phyloP scores from a whole-genome alignment of 2,113 vertebrate genomes.

The Stegostoma tigrinum region DNA sequence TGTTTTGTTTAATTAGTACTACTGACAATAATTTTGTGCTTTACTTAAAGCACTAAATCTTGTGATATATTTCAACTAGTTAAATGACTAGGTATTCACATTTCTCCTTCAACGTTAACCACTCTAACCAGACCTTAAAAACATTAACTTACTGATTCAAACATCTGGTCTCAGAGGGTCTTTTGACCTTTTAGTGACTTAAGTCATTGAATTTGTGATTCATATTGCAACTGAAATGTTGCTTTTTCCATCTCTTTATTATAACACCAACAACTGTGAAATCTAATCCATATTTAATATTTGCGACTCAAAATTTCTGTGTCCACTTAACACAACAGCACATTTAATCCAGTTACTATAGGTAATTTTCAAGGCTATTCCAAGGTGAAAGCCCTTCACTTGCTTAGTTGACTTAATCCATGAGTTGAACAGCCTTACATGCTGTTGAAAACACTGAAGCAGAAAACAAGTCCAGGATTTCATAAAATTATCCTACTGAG shows the following conservation, averaged over 20 bases:
- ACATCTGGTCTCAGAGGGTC: background rate
- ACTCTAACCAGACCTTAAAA: too few species aligned
- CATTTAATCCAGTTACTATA: background rate
- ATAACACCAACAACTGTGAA: background rate
- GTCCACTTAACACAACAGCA: background rate
- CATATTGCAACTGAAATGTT: background rate
- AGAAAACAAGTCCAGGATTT: background rate
- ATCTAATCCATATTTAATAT: background rate
- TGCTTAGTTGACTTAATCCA: background rate
- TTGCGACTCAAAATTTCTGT: background rate
- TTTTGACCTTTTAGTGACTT: background rate
- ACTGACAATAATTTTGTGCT: too few species aligned
- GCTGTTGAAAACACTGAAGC: background rate
- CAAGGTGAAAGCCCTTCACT: background rate
- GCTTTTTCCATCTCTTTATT: background rate
- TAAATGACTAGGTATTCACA: too few species aligned
- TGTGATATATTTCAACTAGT: too few species aligned
- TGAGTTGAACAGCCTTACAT: background rate
- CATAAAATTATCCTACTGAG: background rate
- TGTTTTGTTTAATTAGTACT: too few species aligned
- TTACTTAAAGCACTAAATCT: too few species aligned
- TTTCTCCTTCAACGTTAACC: too few species aligned
- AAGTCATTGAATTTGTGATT: background rate
- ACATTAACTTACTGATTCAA: background rate
- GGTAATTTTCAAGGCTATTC: background rate